Evolutionary conservation across 1,140 invertebrate genomes (phyloP), one percentile per base, ranked within the genome.

Genomic region (Chelonus insularis): DNA sequence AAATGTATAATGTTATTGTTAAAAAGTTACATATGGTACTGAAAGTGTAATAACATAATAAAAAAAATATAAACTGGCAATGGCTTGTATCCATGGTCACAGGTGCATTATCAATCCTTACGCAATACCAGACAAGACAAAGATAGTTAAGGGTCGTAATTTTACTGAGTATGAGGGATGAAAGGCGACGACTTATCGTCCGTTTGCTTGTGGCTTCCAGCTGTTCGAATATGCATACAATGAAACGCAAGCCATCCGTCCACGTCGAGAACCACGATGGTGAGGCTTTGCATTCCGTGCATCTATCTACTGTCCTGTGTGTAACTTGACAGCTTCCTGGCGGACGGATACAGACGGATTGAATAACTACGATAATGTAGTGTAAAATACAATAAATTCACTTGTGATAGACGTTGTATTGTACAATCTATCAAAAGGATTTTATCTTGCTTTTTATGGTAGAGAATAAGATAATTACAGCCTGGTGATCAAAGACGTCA

Each of bases 171-270:
- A 50, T 50, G 47, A 50, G 47, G 47, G 23, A 47, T 57, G 55
- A 8, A 18, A 9, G 45, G 20, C 14, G 29, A 36, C 34, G 23
- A 23, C 20, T 21, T 50, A 51, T 36, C 14, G 32, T 23, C 23
- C 32, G 47, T 60, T 52, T 54, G 41, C 11, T 21, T 29, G 48
- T 12, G 18, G 29, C 12, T 48, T 64, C 74, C 75, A 76, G 71
- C 73, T 77, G 75, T 73, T 68, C 61, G 59, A 60, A 75, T 76
- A 77, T 77, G 69, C 75, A 77, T 77, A 77, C 74, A 77, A 76
- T 77, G 72, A 76, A 64, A 70, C 69, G 68, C 65, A 57, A 66
- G 57, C 67, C 72, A 69, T 73, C 73, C 71, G 73, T 70, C 67
- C 64, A 56, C 69, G 25, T 61, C 41, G 58, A 52, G 45, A 54